phyloP scores from a whole-genome alignment of 2,113 vertebrate species.

The Chascanopsetta lugubris region DNA sequence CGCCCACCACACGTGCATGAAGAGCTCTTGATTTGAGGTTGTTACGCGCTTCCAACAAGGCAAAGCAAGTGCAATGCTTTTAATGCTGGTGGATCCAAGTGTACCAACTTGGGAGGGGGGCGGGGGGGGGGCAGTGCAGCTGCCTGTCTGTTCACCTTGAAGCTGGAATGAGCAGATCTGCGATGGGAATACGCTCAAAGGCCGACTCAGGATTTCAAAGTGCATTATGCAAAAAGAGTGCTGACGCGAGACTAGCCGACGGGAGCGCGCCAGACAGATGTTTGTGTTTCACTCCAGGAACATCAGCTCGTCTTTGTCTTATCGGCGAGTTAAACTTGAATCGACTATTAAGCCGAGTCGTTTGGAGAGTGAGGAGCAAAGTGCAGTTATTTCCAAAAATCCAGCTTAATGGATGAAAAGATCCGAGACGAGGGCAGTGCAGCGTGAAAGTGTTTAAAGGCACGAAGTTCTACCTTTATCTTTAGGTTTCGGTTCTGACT shows the following conservation, averaged over 20 bases:
- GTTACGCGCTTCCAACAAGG: constrained; percentile 18
- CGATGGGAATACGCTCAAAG: background rate
- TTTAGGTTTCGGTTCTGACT: too few relatives aligned
- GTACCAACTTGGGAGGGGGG: background rate
- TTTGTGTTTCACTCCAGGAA: background rate
- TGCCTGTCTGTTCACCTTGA: constrained; percentile 20
- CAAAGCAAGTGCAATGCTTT: constrained; percentile 8
- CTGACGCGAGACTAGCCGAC: constrained; percentile 12
- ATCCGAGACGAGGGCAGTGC: too few relatives aligned
- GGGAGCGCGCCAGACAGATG: background rate
- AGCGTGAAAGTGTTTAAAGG: too few relatives aligned
- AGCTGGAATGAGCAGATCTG: background rate
- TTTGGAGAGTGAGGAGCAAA: background rate
- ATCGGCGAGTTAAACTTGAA: too few relatives aligned
- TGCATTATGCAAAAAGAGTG: constrained; percentile 1
- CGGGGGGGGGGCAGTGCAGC: constrained; percentile 15
- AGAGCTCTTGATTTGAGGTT: constrained; percentile 44
- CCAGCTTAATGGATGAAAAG: too few relatives aligned
- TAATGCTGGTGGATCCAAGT: constrained; percentile 5
- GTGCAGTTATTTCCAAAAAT: too few relatives aligned
- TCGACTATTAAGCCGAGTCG: too few relatives aligned
- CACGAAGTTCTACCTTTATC: too few relatives aligned
- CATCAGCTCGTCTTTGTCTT: background rate
- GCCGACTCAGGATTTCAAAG: background rate
- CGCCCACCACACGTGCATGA: constrained; percentile 7